Evolutionary conservation across 2,888 invertebrate species (phyloP), one percentile per base, ranked within the genome.

Genomic region (Norana najaformis): DNA sequence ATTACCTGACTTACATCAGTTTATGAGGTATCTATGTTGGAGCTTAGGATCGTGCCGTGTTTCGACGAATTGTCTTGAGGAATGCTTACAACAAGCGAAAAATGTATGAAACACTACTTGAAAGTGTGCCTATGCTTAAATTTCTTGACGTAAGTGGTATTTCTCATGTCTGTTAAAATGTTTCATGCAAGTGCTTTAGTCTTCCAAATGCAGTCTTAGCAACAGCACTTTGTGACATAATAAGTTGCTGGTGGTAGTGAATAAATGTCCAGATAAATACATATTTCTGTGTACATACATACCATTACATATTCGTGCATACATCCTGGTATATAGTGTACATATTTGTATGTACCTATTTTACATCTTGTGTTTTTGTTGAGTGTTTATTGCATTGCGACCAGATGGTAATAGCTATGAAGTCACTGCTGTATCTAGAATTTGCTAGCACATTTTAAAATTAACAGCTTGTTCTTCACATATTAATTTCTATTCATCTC

Each of bases 71-170:
- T 94, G 96, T 99, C 93, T 96, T 99, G 93, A 98, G 98, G 96
- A 98, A 97, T 94, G 99, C 99, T 93, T 98, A 98, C 96, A 98
- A 97, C 96, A 99, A 99, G 95, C 96, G 99, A 96, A 98, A 98
- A 96, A 97, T 98, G 96, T 99, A 99, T 95, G 99, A 99, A 95
- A 96, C 96, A 94, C 96, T 99, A 93, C 96, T 99, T 94, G 98
- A 98, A 95, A 96, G 96, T 95, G 98, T 99, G 94, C 98, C 98
- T 92, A 98, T 99, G 97, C 96, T 99, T 92, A 98, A 98, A 96
- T 97, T 98, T 91, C 96, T 99, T 93, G 98, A 98, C 96, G 98
- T 97, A 95, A 95, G 95, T 94, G 35, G 41, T 35, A 35, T 88
- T 88, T 88, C 47, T 47, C 20, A 47, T 47, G n/a, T n/a, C n/a